Conservation (phyloP, 1,140 invertebrate genomes). For the Atta colombica region DNA sequence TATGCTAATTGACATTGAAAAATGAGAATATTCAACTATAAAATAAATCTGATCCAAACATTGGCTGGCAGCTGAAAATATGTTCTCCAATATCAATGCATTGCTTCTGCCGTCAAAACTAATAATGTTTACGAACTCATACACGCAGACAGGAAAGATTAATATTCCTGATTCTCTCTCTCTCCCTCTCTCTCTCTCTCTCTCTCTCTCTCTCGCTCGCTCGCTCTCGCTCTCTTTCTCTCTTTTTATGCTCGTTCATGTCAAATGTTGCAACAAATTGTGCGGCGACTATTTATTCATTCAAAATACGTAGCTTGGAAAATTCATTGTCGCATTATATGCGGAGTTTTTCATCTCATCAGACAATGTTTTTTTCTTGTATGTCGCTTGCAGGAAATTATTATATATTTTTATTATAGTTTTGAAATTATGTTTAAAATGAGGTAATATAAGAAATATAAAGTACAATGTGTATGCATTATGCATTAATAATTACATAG, state of each 20-base stretch:
- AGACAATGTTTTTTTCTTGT: not conserved
- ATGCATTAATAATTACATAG: not conserved
- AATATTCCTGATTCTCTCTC: slow-evolving; percentile 14
- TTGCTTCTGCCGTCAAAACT: slow-evolving; percentile 25
- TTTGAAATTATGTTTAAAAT: not conserved
- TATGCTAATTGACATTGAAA: slow-evolving; percentile 39
- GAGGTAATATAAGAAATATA: not conserved
- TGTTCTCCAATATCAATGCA: slow-evolving; percentile 43
- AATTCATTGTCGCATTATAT: not conserved
- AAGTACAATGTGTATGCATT: not conserved
- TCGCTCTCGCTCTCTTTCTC: not conserved
- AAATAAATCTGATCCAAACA: slow-evolving; percentile 10
- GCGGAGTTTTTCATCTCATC: not conserved
- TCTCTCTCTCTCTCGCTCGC: not conserved
- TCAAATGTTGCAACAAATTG: slow-evolving; percentile 41
- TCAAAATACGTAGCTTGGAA: not conserved
- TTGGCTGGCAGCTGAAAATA: slow-evolving; percentile 3
- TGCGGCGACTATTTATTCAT: slow-evolving; percentile 28
- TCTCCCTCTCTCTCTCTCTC: not conserved
- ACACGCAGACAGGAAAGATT: slow-evolving; percentile 36
- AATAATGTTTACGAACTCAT: slow-evolving; percentile 40
- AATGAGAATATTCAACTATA: slow-evolving; percentile 7
- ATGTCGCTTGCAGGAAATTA: not conserved
- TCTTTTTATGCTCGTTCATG: not conserved
- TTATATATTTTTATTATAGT: no score